Evolutionary conservation across 2,888 invertebrate genomes (phyloP).

Genomic region (Drosophila formosana): DNA sequence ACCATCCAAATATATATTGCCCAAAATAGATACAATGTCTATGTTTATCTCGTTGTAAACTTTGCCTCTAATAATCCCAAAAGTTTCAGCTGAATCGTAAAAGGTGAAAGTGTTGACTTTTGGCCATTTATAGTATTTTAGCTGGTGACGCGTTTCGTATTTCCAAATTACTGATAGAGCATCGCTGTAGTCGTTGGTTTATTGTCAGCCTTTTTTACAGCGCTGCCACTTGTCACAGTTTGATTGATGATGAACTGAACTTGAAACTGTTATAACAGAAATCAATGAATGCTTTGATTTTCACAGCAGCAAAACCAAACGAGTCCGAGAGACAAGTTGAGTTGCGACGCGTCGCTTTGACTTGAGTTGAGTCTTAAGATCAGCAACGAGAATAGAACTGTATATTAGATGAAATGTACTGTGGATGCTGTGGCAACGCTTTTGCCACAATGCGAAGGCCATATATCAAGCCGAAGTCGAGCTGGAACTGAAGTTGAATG

Average conservation of each 20-base stretch:
- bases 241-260: constrained; percentile 77
- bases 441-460: constrained; percentile 61
- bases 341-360: constrained; percentile 17
- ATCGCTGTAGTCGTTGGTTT: constrained; percentile 20
- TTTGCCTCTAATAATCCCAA: neutral
- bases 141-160: neutral
- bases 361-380: constrained; percentile 37
- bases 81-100: constrained; percentile 10
- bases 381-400: constrained; percentile 47
- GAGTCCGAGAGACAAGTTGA: constrained; percentile 36
- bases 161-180: constrained; percentile 22
- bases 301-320: constrained; percentile 34
- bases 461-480: constrained; percentile 54
- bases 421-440: constrained; percentile 25
- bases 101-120: constrained; percentile 3
- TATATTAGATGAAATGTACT: constrained; percentile 66
- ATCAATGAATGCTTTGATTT: constrained; percentile 55
- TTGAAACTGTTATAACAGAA: constrained; percentile 56
- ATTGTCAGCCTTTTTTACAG: constrained; percentile 15
- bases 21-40: constrained; percentile 10
- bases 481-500: constrained; percentile 27
- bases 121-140: neutral
- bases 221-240: constrained; percentile 56
- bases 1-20: constrained; percentile 4
- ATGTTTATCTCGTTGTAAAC: constrained; percentile 6